Percentiles rank a stretch among this genome's conserved stretches.
Conservation (phyloP, 2,888 invertebrate genomes). For the Phengaris alcon region DNA sequence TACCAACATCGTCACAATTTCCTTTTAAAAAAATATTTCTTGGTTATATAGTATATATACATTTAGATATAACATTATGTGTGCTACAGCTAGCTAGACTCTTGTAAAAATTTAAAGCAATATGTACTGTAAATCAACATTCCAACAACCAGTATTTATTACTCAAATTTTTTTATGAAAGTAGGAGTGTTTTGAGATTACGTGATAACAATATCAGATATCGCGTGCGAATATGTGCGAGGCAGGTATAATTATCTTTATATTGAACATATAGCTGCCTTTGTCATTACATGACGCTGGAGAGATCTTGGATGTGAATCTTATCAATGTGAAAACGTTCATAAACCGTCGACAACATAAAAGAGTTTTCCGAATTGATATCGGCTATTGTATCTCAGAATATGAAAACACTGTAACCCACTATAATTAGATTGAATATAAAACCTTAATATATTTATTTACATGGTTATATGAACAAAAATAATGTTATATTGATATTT, state of each 20-base stretch:
- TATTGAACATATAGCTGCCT: too few species aligned
- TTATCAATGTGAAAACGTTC: too few species aligned
- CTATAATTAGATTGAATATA: slow-evolving; percentile 51
- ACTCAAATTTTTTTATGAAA: slow-evolving; percentile 35
- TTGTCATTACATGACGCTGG: too few species aligned
- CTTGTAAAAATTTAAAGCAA: slow-evolving; percentile 35
- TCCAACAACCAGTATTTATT: slow-evolving; percentile 12
- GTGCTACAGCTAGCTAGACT: slow-evolving; percentile 43
- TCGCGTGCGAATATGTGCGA: too few species aligned
- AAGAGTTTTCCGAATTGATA: too few species aligned
- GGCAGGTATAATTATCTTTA: too few species aligned
- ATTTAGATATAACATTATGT: slow-evolving; percentile 38
- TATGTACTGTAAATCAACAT: slow-evolving; percentile 28
- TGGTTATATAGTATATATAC: slow-evolving; percentile 58
- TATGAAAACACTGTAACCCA: slow-evolving; percentile 36
- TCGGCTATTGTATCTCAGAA: too few species aligned
- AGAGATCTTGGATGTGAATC: too few species aligned
- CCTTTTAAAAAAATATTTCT: slow-evolving; percentile 66
- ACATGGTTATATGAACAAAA: slow-evolving; percentile 65
- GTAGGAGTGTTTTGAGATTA: too few species aligned
- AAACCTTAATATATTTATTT: slow-evolving; percentile 62
- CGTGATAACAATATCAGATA: too few species aligned
- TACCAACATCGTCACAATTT: slow-evolving; percentile 55
- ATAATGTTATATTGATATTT: slow-evolving; percentile 39
- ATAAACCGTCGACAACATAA: too few species aligned